Base-by-base conservation (phyloP, 2,888 invertebrate genomes). In the Tortrix viridana region DNA sequence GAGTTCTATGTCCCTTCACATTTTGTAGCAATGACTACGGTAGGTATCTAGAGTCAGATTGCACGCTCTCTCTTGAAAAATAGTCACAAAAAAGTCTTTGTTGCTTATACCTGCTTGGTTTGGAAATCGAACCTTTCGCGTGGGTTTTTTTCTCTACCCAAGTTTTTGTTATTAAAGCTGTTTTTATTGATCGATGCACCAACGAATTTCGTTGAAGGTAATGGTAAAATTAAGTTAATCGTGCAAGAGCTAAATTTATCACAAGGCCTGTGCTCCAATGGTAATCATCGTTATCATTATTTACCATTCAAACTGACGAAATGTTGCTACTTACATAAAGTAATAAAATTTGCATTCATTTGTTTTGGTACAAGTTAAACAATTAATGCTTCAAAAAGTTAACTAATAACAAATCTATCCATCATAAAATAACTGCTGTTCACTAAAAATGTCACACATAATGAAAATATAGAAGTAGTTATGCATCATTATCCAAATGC, bases 1-100 rank as follows among this genome's bases (percentile, higher is more conserved):
- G 38, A 53, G 22, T 41, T 37, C 16, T 4, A 44, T 14, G 44
- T 19, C 46, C n/a, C n/a, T 60, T 48, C 23, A 22, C 52, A 9
- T 60, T 55, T 60, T 55, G 54, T 60, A 16, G 41, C 19, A 58
- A 63, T 63, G 53, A 57, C 57, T 60, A n/a, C n/a, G n/a, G 44
- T 49, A 37, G 44, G 49, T 61, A 56, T 61, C 44, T 62, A 44
- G 62, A 50, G 47, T 63, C 63, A 53, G 53, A 63, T 62, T 62
- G 63, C 58, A 58, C 63, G 53, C 63, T 63, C 63, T 63, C 62
- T 62, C 57, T 63, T 37, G 52, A 63, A 58, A 62, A 58, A 58
- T 57, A 47, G 53, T 16, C 41, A 48, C 63, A 63, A 63, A 63
- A 63, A 63, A 55, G 53, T 53, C 57, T 63, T 63, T 63, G 63